Conservation (phyloP, 2,797 vertebrate genomes). For the Bovichtus diacanthus region DNA sequence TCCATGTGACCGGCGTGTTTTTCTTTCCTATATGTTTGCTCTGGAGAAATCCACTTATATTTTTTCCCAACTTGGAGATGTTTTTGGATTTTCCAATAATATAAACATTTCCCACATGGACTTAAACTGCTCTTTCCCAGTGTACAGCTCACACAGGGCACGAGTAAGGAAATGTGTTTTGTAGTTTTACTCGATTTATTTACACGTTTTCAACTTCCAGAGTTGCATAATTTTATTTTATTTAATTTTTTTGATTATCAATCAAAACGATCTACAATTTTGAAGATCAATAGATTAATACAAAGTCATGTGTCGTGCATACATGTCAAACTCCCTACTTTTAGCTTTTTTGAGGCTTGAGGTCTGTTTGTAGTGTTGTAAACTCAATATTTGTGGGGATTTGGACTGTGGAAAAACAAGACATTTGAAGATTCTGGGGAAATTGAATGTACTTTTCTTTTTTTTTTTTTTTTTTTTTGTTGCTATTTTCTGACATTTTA, state of each 20-base stretch:
- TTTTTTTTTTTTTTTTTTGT: not conserved
- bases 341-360: not conserved
- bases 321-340: not conserved
- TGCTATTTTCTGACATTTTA: not conserved
- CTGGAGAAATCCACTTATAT: no score
- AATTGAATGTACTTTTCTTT: not conserved
- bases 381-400: not conserved
- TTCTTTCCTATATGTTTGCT: not conserved
- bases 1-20: slow-evolving; percentile 45
- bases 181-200: not conserved
- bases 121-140: not conserved
- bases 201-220: not conserved
- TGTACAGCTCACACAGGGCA: not conserved
- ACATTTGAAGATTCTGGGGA: not conserved
- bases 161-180: not conserved
- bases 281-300: not conserved
- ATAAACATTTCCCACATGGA: not conserved
- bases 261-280: not conserved
- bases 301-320: not conserved
- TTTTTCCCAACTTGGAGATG: slow-evolving; percentile 1
- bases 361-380: not conserved
- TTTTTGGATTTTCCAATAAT: slow-evolving; percentile 42
- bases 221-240: not conserved
- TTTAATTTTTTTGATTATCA: not conserved
- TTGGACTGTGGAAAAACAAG: not conserved